A percentile compares a stretch with the other conserved stretches of the same genome.
Conservation (phyloP, 2,113 vertebrate species). For the Neolamprologus variostigma region DNA sequence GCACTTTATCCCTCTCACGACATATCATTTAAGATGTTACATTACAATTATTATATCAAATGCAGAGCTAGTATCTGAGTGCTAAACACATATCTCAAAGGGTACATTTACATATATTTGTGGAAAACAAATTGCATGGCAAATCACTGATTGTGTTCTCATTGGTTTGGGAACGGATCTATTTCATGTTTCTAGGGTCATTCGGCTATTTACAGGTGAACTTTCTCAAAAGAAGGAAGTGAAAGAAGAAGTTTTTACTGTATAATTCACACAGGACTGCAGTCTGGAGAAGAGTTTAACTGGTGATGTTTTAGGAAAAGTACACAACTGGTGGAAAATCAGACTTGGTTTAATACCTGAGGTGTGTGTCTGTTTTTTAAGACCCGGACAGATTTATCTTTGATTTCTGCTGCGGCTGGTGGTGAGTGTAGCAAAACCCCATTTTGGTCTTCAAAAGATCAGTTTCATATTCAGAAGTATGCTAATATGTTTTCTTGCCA, state of each 20-base stretch:
- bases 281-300: not conserved
- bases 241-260: not conserved
- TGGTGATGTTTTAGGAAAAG: not conserved
- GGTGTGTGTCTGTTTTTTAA: constrained; percentile 32
- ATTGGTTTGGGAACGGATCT: not conserved
- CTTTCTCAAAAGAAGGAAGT: not conserved
- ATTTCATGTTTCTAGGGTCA: not conserved
- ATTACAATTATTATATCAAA: constrained; percentile 62
- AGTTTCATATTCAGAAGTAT: not conserved
- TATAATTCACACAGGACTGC: not conserved
- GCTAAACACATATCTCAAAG: constrained; percentile 61
- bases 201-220: constrained; percentile 58
- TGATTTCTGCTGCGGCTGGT: constrained; percentile 36
- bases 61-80: constrained; percentile 63
- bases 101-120: constrained; percentile 58
- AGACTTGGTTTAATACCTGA: constrained; percentile 55
- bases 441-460: not conserved
- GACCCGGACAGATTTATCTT: not conserved
- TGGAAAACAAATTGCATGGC: constrained; percentile 30
- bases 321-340: constrained; percentile 6
- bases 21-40: constrained; percentile 51
- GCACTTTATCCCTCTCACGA: constrained; percentile 52
- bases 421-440: constrained; percentile 2
- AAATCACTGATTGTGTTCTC: constrained; percentile 36
- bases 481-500: not conserved